These are phyloP conservation scores for Sardinella longiceps DNA, from an alignment of 2,797 vertebrate genomes.

Conservation along the genomic window DNA sequence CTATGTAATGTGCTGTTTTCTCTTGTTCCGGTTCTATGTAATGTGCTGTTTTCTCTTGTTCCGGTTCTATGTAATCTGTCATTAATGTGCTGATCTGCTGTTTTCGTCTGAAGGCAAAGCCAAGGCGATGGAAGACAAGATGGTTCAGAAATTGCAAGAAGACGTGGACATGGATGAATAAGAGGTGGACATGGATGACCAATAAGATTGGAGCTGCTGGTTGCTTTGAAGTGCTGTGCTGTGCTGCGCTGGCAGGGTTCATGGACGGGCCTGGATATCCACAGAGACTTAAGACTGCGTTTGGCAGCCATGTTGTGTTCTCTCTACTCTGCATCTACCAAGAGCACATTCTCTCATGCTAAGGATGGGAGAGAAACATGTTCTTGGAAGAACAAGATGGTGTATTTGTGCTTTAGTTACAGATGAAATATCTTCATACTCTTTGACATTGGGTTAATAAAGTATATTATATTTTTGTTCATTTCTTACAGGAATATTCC, in stretches of 20 bases:
- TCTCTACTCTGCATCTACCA: neutral
- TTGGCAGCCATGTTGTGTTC: neutral
- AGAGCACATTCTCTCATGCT: neutral
- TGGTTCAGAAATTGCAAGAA: slow-evolving; percentile 91
- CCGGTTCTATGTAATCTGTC: neutral
- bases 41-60: neutral
- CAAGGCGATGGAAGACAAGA: slow-evolving; percentile 92
- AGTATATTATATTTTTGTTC: neutral
- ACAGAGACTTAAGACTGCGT: neutral
- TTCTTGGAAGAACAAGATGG: neutral
- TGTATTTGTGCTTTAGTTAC: neutral
- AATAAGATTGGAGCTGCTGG: slow-evolving; percentile 21
- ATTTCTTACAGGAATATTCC: no score
- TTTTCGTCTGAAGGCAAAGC: slow-evolving; percentile 76
- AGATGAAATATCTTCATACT: neutral
- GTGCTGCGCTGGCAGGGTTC: neutral
- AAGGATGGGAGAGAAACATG: neutral
- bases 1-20: neutral
- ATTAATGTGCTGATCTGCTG: neutral
- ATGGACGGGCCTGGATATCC: neutral
- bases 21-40: neutral
- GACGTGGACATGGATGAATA: slow-evolving; percentile 91
- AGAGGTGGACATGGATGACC: slow-evolving; percentile 88
- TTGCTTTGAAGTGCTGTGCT: neutral
- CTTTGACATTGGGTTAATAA: neutral